Conservation (phyloP, 53 echinoderm and acorn worm genomes). For the Stichopus horrens region DNA sequence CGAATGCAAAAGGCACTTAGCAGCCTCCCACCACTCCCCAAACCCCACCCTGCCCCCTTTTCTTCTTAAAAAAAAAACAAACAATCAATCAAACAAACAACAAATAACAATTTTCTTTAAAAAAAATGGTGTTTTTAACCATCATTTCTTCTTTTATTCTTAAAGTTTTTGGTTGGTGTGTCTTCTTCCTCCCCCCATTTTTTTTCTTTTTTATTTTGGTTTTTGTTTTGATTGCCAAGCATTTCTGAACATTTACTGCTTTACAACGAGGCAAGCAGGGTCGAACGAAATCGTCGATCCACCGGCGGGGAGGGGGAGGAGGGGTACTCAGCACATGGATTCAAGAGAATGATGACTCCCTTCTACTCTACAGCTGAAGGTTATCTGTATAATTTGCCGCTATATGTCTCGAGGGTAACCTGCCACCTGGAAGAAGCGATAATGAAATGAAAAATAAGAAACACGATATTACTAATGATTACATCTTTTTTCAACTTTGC, state of each 20-base stretch:
- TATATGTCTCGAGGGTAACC: not conserved
- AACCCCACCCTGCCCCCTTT: too few species aligned
- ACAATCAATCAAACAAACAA: not conserved
- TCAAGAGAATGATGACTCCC: too few species aligned
- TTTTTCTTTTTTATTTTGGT: not conserved
- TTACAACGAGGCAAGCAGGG: too few species aligned
- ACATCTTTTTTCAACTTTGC: too few species aligned
- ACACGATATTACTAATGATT: too few species aligned
- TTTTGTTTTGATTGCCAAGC: not conserved
- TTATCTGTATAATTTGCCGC: not conserved
- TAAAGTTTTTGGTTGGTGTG: not conserved
- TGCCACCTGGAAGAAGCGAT: not conserved
- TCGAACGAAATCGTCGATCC: too few species aligned
- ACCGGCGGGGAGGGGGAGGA: too few species aligned
- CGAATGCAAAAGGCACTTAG: conserved; percentile 34
- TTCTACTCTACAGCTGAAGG: too few species aligned
- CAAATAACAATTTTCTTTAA: not conserved
- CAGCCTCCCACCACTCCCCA: not conserved
- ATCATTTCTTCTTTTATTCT: not conserved
- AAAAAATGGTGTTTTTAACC: not conserved
- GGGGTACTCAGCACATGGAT: too few species aligned
- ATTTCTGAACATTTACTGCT: too few species aligned
- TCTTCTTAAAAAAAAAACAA: too few species aligned
- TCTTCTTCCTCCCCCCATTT: not conserved
- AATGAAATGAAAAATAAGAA: not conserved